Conservation (phyloP, 2,113 vertebrate species). For the Ramphastos sulfuratus region DNA sequence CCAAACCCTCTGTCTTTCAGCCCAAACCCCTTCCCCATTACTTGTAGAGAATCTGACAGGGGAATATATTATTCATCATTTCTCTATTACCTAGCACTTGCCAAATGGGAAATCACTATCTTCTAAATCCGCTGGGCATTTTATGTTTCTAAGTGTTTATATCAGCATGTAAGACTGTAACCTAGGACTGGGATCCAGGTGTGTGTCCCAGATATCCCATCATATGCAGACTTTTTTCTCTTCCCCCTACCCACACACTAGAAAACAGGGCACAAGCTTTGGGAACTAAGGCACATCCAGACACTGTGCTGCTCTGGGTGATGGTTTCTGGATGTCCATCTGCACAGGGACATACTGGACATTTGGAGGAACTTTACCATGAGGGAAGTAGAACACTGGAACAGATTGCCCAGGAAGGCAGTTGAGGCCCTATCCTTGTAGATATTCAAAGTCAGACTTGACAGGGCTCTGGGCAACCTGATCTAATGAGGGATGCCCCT, state of each 20-base stretch:
- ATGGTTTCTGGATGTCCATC: not conserved
- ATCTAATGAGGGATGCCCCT: too few relatives aligned
- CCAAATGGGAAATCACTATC: not conserved
- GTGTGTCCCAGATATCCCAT: rapidly evolving
- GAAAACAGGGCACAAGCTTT: not conserved
- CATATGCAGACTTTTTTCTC: not conserved
- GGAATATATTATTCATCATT: not conserved
- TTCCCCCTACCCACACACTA: not conserved
- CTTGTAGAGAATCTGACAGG: not conserved
- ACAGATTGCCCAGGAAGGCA: too few relatives aligned
- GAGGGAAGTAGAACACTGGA: too few relatives aligned
- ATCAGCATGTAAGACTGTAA: not conserved
- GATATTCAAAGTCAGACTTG: too few relatives aligned
- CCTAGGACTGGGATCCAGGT: not conserved
- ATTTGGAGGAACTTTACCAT: too few relatives aligned
- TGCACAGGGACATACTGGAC: not conserved
- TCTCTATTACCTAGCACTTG: not conserved
- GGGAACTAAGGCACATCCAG: not conserved
- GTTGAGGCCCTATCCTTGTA: too few relatives aligned
- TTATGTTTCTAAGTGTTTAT: not conserved
- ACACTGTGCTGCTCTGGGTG: rapidly evolving
- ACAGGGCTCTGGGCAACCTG: too few relatives aligned
- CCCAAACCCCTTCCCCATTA: not conserved
- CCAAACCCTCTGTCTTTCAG: not conserved
- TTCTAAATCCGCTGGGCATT: not conserved